A percentile compares a stretch with the other conserved stretches of the same genome.
Evolutionary conservation across 2,113 vertebrate species (phyloP).

Genomic region (Anthoscopus minutus): DNA sequence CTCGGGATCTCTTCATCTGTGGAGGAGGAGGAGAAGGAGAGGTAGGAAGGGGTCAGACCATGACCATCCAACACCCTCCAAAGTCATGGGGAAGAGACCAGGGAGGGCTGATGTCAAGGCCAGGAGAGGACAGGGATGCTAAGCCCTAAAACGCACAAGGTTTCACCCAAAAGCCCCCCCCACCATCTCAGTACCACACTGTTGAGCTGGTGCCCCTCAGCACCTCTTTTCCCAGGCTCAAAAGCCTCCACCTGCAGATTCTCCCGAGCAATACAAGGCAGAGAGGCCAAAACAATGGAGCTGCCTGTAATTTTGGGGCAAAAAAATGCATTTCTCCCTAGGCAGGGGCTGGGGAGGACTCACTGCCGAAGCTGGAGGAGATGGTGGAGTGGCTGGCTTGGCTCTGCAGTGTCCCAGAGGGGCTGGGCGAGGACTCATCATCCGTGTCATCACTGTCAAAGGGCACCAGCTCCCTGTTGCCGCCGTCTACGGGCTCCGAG

Average conservation of each 20-base stretch:
- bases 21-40: not conserved
- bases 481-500: constrained; percentile 70
- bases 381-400: constrained; percentile 97
- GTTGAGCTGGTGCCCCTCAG: not conserved
- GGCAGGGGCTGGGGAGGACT: constrained; percentile 48
- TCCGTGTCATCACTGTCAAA: constrained; percentile 96
- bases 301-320: not conserved
- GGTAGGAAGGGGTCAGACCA: not conserved
- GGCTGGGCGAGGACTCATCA: constrained; percentile 94
- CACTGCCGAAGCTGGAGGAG: constrained; percentile 93
- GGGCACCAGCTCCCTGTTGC: constrained; percentile 84
- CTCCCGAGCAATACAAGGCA: rapidly evolving
- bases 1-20: constrained; percentile 87
- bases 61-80: rapidly evolving
- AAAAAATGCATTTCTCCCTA: rapidly evolving
- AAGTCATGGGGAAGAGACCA: not conserved
- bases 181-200: not conserved
- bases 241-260: not conserved
- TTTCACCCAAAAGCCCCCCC: not conserved
- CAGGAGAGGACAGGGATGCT: rapidly evolving
- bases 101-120: rapidly evolving
- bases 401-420: constrained; percentile 93
- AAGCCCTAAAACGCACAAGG: not conserved
- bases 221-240: not conserved
- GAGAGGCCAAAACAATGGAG: not conserved